Base-by-base conservation (phyloP, 2,113 vertebrate species). In the Strigops habroptila region DNA sequence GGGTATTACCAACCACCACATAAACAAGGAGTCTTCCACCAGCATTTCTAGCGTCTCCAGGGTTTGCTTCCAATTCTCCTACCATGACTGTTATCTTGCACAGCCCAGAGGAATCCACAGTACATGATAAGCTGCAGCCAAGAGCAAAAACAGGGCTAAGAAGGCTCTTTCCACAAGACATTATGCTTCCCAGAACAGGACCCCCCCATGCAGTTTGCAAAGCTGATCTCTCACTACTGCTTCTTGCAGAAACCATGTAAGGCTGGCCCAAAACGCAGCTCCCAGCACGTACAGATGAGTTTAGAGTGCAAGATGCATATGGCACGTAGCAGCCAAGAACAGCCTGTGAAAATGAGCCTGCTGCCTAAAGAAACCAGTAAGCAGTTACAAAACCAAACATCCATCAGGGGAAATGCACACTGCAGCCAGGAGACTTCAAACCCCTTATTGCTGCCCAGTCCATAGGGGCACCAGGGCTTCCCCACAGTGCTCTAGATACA, bases 401-500 rank as follows among this genome's bases (percentile, higher is more conserved):
- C 60, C 60, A 5, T 18, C 37, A 11, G 14, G 25, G n/a, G 74
- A 77, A 41, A 55, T 0, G 3, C 8, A 5, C 28, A 1, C 43
- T 3, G 3, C 2, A 2, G 80, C 43, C 19, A 12, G 59, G 48
- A 70, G 23, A n/a, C 37, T 41, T 48, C 48, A 82, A 70, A n/a
- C 52, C 68, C 16, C 75, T 78, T 74, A 21, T 12, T 51, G 68
- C 33, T 41, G 33, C 73, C n/a, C 35, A 24, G 59, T 77, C 92
- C 98, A 14, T 91, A 96, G 14, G 97, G 95, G 33, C 95, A 98
- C 80, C 97, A 97, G 76, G 98, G 98, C 94, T 99, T 99, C 65
- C 99, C 99, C 98, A 98, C 97, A 43, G 98, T 98, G 97, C 98
- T 99, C 98, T 98, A 98, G 93, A 98, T 93, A 85, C 97, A 98